Evolutionary conservation across 2,797 vertebrate species (phyloP), one percentile per base, ranked within the genome.

Genomic region (Phoxinus dragarum): DNA sequence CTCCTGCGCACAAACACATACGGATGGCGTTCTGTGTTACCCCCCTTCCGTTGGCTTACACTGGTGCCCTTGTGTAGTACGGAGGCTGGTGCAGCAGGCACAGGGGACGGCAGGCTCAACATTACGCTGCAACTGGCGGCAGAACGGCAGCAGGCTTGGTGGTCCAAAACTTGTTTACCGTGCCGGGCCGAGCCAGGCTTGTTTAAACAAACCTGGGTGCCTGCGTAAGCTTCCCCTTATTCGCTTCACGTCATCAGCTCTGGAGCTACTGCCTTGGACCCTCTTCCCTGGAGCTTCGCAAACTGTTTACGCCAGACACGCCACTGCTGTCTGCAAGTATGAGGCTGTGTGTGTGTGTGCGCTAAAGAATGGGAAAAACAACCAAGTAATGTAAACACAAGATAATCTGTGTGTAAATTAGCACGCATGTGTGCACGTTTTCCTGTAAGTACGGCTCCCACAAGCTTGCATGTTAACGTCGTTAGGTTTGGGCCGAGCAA

Each of bases 81-180:
- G 47, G 77, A 79, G 47, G 36, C 81, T 81, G 78, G 82, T 14
- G 44, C 40, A 14, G 34, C 21, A 36, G 68, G 68, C 77, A 42
- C 59, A 61, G 61, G 61, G 73, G 47, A 68, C 31, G 27, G 34
- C 36, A 23, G 56, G 23, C 66, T 49, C 34, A 59, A 67, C 38
- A 59, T 49, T 69, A 23, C 36, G 12, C 38, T 79, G 40, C 27
- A 84, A 38, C 66, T 88, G 85, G 77, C 86, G 89, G 84, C 74
- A 85, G 79, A 84, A 69, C 17, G 91, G 86, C 52, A 54, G 68
- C 90, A 66, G 92, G 92, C 91, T 93, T 92, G 95, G 95, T 96
- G 94, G 94, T 96, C 95, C 78, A 21, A 84, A 84, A 78, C 91
- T 88, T 95, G 94, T 96, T 95, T 95, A 94, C 93, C 81, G 86